phyloP scores from a whole-genome alignment of 30 jellyfish, hydroid and myxozoan genomes.

The Rhopilema esculentum region DNA sequence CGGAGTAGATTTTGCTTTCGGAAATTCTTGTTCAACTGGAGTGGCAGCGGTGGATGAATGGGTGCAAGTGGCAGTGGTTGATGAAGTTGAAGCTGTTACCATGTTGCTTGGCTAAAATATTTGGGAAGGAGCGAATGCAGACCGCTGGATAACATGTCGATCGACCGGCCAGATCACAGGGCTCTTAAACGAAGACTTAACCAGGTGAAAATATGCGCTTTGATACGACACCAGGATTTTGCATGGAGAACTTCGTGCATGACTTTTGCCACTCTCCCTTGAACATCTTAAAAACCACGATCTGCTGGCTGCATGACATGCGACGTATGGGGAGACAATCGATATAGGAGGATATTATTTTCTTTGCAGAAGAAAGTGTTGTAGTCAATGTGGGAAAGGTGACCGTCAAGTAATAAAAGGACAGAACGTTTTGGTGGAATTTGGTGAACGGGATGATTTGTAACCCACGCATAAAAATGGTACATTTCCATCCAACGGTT shows the following conservation, averaged over 20 bases:
- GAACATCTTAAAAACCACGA: slow-evolving; percentile 36
- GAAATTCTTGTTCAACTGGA: background rate
- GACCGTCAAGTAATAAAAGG: slow-evolving; percentile 51
- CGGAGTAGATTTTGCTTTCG: background rate
- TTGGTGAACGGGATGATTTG: slow-evolving; percentile 21
- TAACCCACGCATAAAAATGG: slow-evolving; percentile 55
- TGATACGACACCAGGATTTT: slow-evolving; percentile 47
- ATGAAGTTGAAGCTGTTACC: background rate
- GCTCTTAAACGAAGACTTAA: slow-evolving; percentile 25
- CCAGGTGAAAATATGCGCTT: slow-evolving; percentile 15
- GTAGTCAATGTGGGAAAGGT: slow-evolving; percentile 48
- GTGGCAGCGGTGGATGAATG: background rate
- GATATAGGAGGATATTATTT: slow-evolving; percentile 36
- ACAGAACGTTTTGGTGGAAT: slow-evolving; percentile 48
- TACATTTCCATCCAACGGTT: slow-evolving; percentile 60
- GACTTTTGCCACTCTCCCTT: slow-evolving; percentile 37
- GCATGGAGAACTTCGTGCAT: slow-evolving; percentile 33
- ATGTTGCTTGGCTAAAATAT: background rate
- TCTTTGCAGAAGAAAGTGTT: slow-evolving; percentile 43
- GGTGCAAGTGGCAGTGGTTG: background rate
- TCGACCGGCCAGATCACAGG: slow-evolving; percentile 67
- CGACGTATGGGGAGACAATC: slow-evolving; percentile 54
- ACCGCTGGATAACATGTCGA: slow-evolving; percentile 50
- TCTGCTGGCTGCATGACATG: slow-evolving; percentile 64
- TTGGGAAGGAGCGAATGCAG: slow-evolving; percentile 29